These are phyloP conservation scores for Arrhamphus sclerolepis DNA, from an alignment of 2,797 vertebrate species.

Conservation along the genomic window DNA sequence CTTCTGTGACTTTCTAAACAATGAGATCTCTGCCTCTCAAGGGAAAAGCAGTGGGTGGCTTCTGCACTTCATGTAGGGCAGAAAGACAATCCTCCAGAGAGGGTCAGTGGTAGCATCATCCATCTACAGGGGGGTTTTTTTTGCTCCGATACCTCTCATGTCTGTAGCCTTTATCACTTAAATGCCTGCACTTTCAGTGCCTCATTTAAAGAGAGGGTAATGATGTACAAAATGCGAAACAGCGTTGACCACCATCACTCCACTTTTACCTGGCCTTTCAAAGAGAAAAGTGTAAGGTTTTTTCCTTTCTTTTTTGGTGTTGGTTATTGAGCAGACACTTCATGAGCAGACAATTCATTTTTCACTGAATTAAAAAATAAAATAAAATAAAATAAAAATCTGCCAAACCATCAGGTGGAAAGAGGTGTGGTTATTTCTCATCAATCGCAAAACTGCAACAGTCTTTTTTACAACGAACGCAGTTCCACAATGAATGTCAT, in stretches of 20 bases:
- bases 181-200: conserved; percentile 68
- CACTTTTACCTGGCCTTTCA: conserved; percentile 44
- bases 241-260: conserved; percentile 40
- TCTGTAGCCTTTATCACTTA: conserved; percentile 65
- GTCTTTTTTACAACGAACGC: no score
- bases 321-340: no score
- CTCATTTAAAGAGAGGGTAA: conserved; percentile 68
- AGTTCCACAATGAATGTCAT: background rate
- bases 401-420: background rate
- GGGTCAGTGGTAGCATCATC: conserved; percentile 44
- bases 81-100: conserved; percentile 27
- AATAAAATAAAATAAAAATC: no score
- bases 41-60: conserved; percentile 7
- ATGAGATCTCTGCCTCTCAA: background rate
- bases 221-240: conserved; percentile 44
- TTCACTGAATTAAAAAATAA: no score
- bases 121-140: conserved; percentile 45
- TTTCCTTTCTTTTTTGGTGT: conserved; percentile 30
- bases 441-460: no score
- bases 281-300: no score
- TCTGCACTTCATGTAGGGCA: conserved; percentile 10
- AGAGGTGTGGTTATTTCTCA: no score
- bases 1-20: background rate
- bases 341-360: no score
- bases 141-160: conserved; percentile 51